Evolutionary conservation across 2,113 vertebrate genomes (phyloP).

Genomic region (Gallinago undulata): DNA sequence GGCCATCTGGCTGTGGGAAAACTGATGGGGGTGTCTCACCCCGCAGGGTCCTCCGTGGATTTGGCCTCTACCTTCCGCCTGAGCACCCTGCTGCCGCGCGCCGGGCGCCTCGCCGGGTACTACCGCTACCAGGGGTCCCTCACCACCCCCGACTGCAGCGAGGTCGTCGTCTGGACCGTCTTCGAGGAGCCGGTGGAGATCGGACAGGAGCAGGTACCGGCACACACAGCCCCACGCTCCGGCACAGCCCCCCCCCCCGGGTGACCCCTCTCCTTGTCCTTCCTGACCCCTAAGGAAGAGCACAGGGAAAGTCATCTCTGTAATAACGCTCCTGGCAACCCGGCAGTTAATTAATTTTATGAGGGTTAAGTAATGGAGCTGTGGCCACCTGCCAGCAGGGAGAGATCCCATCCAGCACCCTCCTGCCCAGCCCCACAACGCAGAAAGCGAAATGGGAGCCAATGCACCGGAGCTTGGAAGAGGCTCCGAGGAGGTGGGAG

Average conservation of each 20-base stretch:
- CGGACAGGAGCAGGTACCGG: conserved; percentile 75
- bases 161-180: conserved; percentile 81
- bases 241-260: rapidly evolving
- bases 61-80: conserved; percentile 80
- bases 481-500: neutral
- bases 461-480: neutral
- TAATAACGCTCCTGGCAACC: neutral
- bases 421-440: neutral
- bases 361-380: neutral
- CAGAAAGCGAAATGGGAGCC: neutral
- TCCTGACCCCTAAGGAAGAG: neutral
- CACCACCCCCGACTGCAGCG: conserved; percentile 83
- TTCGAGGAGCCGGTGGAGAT: conserved; percentile 80
- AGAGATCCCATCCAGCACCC: neutral
- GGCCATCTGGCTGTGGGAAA: neutral
- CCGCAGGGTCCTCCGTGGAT: conserved; percentile 67
- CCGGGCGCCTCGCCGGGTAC: conserved; percentile 73
- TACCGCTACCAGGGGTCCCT: conserved; percentile 86
- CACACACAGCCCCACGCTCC: rapidly evolving
- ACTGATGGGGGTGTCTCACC: neutral
- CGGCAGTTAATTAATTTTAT: neutral
- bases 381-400: neutral
- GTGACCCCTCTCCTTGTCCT: neutral
- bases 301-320: neutral
- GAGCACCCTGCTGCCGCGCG: conserved; percentile 73